Percentiles rank a stretch among this genome's conserved stretches.
phyloP scores from a whole-genome alignment of 23 tunicate species.

The Aplidium turbinatum region DNA sequence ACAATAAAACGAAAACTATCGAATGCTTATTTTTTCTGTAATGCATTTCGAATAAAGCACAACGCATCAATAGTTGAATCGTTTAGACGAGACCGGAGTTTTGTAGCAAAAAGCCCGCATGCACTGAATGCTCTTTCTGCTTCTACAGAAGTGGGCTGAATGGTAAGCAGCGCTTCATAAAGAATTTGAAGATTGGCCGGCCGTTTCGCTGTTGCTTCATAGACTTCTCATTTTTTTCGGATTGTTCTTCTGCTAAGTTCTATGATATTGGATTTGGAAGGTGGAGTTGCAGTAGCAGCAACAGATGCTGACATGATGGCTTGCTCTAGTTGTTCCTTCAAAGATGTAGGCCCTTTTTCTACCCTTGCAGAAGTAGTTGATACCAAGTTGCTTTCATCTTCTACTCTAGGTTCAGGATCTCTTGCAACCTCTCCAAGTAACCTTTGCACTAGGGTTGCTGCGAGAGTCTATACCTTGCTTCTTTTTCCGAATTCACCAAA shows the following conservation, averaged over 20 bases:
- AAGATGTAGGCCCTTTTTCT: constrained; percentile 39
- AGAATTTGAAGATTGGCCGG: constrained; percentile 54
- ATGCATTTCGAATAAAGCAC: constrained; percentile 35
- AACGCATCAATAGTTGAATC: constrained; percentile 45
- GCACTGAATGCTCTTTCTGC: constrained; percentile 67
- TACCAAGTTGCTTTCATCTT: constrained; percentile 37
- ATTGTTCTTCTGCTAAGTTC: constrained; percentile 46
- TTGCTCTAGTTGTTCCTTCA: constrained; percentile 42
- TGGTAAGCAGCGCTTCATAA: constrained; percentile 54
- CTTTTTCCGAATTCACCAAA: constrained; percentile 56
- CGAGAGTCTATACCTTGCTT: constrained; percentile 49
- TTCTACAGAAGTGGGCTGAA: constrained; percentile 66
- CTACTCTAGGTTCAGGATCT: no score
- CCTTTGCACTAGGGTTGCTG: constrained; percentile 51
- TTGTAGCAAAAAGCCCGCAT: constrained; percentile 50
- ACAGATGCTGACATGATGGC: constrained; percentile 58
- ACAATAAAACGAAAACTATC: no score
- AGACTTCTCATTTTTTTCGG: constrained; percentile 52
- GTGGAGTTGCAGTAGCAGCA: constrained; percentile 40
- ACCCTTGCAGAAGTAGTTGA: constrained; percentile 33
- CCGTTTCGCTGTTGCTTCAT: constrained; percentile 53
- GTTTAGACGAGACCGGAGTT: constrained; percentile 52
- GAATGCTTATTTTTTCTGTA: constrained; percentile 34
- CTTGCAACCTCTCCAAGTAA: constrained; percentile 36
- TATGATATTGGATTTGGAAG: no score